These are phyloP conservation scores for Falco punctatus DNA, from an alignment of 2,113 vertebrate species.

Conservation along the genomic window DNA sequence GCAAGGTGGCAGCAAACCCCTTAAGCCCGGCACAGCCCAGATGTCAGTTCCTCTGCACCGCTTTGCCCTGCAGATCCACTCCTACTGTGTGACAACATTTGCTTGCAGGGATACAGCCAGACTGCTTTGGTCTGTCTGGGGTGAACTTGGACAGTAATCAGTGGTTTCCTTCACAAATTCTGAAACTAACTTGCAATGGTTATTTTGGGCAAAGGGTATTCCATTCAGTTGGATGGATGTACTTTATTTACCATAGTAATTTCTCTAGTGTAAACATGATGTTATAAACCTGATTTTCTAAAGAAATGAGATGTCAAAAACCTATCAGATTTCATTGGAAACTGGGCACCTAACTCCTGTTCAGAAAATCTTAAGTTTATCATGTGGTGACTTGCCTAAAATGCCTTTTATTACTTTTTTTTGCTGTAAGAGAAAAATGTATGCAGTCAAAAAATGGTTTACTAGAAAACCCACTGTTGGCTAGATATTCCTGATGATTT, in stretches of 20 bases:
- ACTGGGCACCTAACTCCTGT: not conserved
- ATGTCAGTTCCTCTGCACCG: not conserved
- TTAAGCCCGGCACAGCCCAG: not conserved
- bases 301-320: not conserved
- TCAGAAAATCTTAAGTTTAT: not conserved
- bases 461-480: not conserved
- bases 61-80: not conserved
- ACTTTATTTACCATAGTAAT: not conserved
- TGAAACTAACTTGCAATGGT: not conserved
- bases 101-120: not conserved
- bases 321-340: not conserved
- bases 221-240: not conserved
- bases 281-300: not conserved
- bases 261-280: not conserved
- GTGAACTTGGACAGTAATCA: not conserved
- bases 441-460: not conserved
- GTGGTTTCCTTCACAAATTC: not conserved
- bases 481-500: not conserved
- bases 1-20: not conserved
- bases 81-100: not conserved
- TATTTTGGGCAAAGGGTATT: not conserved
- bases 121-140: not conserved
- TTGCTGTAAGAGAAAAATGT: not conserved
- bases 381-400: not conserved
- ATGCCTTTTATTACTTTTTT: not conserved